Evolutionary conservation across 2,113 vertebrate genomes (phyloP).

Genomic region (Nesogale talazaci): DNA sequence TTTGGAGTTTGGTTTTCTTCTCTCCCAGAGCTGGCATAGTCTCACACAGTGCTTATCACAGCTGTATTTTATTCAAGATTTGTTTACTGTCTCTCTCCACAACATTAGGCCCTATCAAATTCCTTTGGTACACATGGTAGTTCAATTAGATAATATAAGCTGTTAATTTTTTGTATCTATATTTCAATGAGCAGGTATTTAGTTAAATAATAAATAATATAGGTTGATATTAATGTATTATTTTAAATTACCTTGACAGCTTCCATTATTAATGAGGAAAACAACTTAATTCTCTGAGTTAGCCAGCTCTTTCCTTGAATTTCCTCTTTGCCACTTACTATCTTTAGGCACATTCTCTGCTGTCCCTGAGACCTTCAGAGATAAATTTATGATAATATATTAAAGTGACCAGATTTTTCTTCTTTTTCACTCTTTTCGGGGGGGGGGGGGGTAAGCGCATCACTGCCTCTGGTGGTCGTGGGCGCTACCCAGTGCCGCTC

Average conservation of each 20-base stretch:
- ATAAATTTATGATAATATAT: no score
- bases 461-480: no score
- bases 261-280: conserved; percentile 46
- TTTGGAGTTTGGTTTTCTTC: not conserved
- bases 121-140: not conserved
- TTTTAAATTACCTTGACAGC: conserved; percentile 20
- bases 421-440: no score
- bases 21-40: not conserved
- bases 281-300: conserved; percentile 37
- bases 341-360: conserved; percentile 23
- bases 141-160: not conserved
- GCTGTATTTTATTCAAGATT: conserved; percentile 16
- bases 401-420: no score
- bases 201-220: not conserved
- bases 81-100: not conserved
- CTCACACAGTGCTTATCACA: not conserved
- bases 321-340: conserved; percentile 16
- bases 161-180: conserved; percentile 3
- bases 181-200: conserved; percentile 36
- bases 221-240: not conserved
- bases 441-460: no score
- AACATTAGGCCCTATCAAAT: conserved; percentile 33
- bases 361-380: conserved; percentile 23
- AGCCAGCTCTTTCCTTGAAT: not conserved
- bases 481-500: no score